Conservation (phyloP, 2,113 vertebrate genomes). For the Amblyornis subalaris region DNA sequence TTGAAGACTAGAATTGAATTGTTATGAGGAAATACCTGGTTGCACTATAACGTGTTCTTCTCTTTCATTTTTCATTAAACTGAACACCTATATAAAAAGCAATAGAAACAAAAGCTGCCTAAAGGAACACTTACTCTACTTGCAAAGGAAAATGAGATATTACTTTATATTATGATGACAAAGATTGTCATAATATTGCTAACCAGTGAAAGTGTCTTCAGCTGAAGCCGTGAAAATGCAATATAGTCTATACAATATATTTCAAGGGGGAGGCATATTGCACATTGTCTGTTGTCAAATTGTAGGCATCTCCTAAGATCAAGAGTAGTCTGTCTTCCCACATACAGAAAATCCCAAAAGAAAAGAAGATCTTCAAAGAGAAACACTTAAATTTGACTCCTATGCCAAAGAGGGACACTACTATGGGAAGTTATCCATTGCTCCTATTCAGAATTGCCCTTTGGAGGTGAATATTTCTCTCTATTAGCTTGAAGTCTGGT, state of each 20-base stretch:
- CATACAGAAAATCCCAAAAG: background rate
- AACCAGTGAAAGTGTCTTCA: background rate
- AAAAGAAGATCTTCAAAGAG: background rate
- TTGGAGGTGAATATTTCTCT: background rate
- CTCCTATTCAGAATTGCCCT: background rate
- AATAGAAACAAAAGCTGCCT: background rate
- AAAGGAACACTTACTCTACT: background rate
- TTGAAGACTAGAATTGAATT: background rate
- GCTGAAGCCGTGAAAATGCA: background rate
- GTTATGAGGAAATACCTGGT: background rate
- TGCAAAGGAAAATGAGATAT: background rate
- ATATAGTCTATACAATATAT: background rate
- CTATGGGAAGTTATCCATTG: background rate
- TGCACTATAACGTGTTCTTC: background rate
- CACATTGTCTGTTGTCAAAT: background rate
- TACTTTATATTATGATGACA: background rate
- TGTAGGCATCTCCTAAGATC: background rate
- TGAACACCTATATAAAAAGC: background rate
- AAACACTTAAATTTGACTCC: background rate
- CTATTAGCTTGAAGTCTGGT: background rate
- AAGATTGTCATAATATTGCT: fast-evolving
- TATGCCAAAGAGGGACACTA: background rate
- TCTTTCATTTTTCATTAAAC: background rate
- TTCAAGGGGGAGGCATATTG: background rate
- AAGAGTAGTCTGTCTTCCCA: background rate